A percentile compares a stretch with the other conserved stretches of the same genome.
These are phyloP conservation scores for Heliconius charithonia DNA, from an alignment of 2,888 invertebrate species.

Conservation along the genomic window DNA sequence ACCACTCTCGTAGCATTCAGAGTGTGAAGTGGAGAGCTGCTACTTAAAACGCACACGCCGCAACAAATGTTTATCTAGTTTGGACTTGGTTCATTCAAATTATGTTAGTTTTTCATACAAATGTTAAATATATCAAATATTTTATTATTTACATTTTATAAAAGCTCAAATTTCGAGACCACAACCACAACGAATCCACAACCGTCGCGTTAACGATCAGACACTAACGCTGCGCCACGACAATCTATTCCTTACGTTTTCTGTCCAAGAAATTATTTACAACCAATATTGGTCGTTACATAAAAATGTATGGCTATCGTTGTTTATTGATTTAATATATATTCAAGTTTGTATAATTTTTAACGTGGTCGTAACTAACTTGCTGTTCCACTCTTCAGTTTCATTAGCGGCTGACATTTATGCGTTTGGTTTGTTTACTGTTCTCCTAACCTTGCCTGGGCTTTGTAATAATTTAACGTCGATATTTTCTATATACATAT, in stretches of 20 bases:
- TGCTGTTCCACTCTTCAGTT: conserved; percentile 27
- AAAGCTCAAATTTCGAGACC: too few species aligned
- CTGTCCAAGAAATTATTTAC: not conserved
- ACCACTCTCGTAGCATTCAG: conserved; percentile 50
- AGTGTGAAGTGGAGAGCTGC: conserved; percentile 54
- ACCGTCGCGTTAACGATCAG: not conserved
- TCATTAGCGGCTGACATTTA: conserved; percentile 28
- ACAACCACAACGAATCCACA: too few species aligned
- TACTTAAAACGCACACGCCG: conserved; percentile 41
- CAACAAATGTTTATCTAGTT: not conserved
- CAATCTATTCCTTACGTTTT: not conserved
- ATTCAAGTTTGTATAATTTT: conserved; percentile 26
- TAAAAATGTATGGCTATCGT: conserved; percentile 8
- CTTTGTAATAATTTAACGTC: conserved; percentile 19
- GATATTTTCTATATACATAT: not conserved
- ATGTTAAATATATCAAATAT: not conserved
- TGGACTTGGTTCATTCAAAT: not conserved
- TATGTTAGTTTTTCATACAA: not conserved
- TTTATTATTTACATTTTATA: too few species aligned
- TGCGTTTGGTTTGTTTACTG: conserved; percentile 23
- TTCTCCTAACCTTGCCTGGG: conserved; percentile 18
- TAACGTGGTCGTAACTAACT: conserved; percentile 25
- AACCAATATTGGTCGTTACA: not conserved
- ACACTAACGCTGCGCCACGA: too few species aligned
- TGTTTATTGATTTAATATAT: conserved; percentile 2